Conservation (phyloP, 2,797 vertebrate species). For the Lepilemur septentrionalis region DNA sequence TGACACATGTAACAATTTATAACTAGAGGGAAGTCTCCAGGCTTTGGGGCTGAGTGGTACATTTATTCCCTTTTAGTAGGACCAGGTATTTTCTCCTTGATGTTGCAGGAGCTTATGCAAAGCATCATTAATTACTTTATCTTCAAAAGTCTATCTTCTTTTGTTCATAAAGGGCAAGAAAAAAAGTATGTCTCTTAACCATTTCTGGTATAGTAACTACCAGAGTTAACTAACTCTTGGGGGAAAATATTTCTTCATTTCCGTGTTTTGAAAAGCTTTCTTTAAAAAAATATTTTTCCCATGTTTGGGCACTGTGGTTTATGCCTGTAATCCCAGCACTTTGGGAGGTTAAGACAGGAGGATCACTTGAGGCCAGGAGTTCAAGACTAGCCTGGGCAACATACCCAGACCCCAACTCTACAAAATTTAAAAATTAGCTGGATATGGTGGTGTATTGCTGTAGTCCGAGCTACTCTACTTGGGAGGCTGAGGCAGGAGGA, state of each 20-base stretch:
- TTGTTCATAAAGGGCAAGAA: neutral
- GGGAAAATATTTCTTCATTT: neutral
- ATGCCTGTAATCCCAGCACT: neutral
- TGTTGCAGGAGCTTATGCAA: slow-evolving; percentile 19
- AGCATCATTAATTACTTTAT: neutral
- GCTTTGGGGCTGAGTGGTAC: neutral
- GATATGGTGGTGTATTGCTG: neutral
- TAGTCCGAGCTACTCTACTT: neutral
- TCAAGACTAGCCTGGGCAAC: neutral
- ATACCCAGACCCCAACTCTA: neutral
- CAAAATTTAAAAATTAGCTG: neutral
- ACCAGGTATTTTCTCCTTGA: slow-evolving; percentile 1
- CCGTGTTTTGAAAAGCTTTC: neutral
- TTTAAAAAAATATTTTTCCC: neutral
- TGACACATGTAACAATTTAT: neutral
- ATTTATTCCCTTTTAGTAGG: neutral
- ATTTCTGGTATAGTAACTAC: slow-evolving; percentile 6
- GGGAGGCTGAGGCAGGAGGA: neutral
- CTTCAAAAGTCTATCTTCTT: neutral
- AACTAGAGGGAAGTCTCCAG: neutral
- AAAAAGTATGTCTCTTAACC: neutral
- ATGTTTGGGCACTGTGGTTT: neutral
- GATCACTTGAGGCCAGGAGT: neutral
- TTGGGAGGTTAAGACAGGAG: neutral
- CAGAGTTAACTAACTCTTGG: neutral